Base-by-base conservation (phyloP, 2,888 invertebrate species). In the Villa cingulata region DNA sequence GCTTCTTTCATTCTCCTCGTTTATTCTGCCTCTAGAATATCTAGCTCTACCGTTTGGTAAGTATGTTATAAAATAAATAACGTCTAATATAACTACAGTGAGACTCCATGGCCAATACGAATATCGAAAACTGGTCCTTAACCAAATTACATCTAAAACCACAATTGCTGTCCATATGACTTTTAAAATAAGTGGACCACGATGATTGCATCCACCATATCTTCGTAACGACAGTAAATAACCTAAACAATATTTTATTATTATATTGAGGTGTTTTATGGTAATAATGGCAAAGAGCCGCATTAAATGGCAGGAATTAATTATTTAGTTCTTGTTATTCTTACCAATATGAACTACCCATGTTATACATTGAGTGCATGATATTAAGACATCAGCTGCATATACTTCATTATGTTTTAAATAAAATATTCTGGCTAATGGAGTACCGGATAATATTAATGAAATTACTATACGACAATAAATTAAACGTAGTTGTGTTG, bases 291-390 rank as follows among this genome's bases (percentile, higher is more conserved):
- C 14, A 16, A 16, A n/a, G n/a, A n/a, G n/a, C n/a, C n/a, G n/a
- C n/a, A n/a, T n/a, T n/a, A n/a, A n/a, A n/a, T n/a, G n/a, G n/a
- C n/a, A n/a, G n/a, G n/a, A n/a, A n/a, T n/a, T n/a, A n/a, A n/a
- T n/a, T n/a, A n/a, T n/a, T n/a, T n/a, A n/a, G n/a, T n/a, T n/a
- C n/a, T n/a, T n/a, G n/a, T 23, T 23, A 6, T 23, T 4, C 65
- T 82, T 86, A 53, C 83, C 77, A 56, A 85, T 78, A 68, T 94
- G 91, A 17, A 87, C 74, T 45, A 84, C 70, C 92, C 92, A 92
- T 41, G 85, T 74, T 41, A 88, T 66, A 54, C 80, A 79, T 62
- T 86, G 77, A 4, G 83, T 74, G 39, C 80, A 80, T 20, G 79
- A 77, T 41, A 80, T 70, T 39, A 88, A 74, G 60, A 84, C 81